Percentiles rank a stretch among this genome's conserved stretches.
Conservation (phyloP, 2,888 invertebrate genomes). For the Pyralis farinalis region DNA sequence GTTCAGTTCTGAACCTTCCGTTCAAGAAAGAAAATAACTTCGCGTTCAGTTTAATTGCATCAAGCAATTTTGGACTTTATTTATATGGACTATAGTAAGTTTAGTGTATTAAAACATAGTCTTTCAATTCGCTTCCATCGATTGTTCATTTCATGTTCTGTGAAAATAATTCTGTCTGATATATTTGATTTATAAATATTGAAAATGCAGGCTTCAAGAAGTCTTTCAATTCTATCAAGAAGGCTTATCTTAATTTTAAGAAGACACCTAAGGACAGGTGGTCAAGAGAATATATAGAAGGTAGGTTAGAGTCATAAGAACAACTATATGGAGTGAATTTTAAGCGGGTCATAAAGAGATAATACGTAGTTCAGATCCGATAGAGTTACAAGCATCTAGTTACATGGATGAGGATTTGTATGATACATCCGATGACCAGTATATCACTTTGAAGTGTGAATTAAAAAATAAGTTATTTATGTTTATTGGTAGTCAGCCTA, state of each 20-base stretch:
- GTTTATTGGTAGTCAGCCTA: no score
- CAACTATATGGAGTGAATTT: constrained; percentile 12
- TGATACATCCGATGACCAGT: neutral
- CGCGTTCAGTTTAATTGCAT: no score
- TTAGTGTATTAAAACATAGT: neutral
- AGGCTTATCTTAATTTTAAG: constrained; percentile 10
- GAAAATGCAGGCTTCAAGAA: neutral
- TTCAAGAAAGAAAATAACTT: no score
- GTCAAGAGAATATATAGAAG: constrained; percentile 9
- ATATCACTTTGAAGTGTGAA: neutral
- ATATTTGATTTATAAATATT: no score
- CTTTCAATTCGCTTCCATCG: no score
- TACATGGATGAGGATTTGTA: neutral
- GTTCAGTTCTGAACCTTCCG: no score
- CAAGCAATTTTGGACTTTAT: no score
- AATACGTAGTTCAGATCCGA: neutral
- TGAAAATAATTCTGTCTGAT: no score
- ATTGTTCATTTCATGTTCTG: no score
- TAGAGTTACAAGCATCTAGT: neutral
- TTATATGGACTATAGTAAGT: no score
- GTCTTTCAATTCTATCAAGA: neutral
- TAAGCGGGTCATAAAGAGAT: constrained; percentile 5
- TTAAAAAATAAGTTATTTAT: no score
- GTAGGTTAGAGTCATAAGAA: constrained; percentile 10
- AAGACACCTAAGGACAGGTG: constrained; percentile 7